phyloP scores from a whole-genome alignment of 2,113 vertebrate genomes.

The Ophiodon elongatus region DNA sequence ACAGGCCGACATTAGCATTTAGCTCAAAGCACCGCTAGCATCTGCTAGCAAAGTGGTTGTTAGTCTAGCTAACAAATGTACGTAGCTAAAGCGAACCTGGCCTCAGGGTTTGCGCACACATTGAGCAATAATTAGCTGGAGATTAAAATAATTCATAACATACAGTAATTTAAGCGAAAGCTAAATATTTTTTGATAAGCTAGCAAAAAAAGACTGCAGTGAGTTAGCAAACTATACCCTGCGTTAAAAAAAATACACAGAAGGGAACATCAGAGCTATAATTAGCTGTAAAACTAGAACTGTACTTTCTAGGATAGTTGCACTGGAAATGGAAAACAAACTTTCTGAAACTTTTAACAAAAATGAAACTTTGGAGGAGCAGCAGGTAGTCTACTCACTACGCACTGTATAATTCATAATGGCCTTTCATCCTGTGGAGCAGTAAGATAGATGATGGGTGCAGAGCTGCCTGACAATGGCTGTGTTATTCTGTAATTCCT shows the following conservation, averaged over 20 bases:
- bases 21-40: neutral
- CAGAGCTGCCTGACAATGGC: conserved; percentile 47
- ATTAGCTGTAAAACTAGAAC: neutral
- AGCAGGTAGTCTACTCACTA: conserved; percentile 48
- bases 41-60: neutral
- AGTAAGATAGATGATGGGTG: conserved; percentile 57
- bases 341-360: conserved; percentile 13
- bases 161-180: neutral
- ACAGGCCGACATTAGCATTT: neutral
- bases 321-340: neutral
- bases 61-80: too few species aligned
- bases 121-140: neutral
- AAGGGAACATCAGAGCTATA: neutral
- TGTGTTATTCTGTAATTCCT: conserved; percentile 49
- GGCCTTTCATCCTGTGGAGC: conserved; percentile 44
- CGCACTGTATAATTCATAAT: conserved; percentile 53
- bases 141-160: neutral
- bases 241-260: neutral
- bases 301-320: conserved; percentile 11
- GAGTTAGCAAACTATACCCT: neutral
- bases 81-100: neutral
- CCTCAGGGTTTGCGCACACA: neutral
- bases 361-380: conserved; percentile 27
- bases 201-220: neutral
- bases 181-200: neutral